phyloP scores from a whole-genome alignment of 2,113 vertebrate genomes.

The Entomyzon cyanotis region DNA sequence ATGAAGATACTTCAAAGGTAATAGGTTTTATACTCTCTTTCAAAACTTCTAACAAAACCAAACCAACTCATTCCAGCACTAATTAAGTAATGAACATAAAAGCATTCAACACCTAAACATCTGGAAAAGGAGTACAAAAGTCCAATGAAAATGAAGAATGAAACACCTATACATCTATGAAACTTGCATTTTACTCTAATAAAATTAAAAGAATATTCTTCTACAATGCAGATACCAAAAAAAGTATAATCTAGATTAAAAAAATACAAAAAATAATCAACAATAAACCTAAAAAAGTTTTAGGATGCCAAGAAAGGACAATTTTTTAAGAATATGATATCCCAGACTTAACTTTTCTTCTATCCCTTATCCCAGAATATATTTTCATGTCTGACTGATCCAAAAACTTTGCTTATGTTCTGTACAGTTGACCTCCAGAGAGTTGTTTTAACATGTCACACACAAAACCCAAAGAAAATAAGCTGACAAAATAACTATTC shows the following conservation, averaged over 20 bases:
- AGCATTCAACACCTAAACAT: neutral
- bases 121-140: neutral
- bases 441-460: neutral
- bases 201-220: neutral
- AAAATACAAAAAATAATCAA: neutral
- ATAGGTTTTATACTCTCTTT: neutral
- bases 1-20: constrained; percentile 7
- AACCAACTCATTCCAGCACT: neutral
- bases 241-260: neutral
- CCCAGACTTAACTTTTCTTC: neutral
- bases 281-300: neutral
- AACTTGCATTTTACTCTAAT: neutral
- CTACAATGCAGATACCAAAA: neutral
- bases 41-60: neutral
- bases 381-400: neutral
- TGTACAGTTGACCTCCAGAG: neutral
- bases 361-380: neutral
- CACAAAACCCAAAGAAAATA: neutral
- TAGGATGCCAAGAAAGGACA: neutral
- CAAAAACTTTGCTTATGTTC: neutral
- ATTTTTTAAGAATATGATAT: neutral
- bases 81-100: neutral
- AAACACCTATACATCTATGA: neutral
- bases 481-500: neutral
- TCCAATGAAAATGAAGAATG: neutral